Percentiles rank a stretch among this genome's conserved stretches.
phyloP scores from a whole-genome alignment of 2,797 vertebrate species.

The Hydrophis major region DNA sequence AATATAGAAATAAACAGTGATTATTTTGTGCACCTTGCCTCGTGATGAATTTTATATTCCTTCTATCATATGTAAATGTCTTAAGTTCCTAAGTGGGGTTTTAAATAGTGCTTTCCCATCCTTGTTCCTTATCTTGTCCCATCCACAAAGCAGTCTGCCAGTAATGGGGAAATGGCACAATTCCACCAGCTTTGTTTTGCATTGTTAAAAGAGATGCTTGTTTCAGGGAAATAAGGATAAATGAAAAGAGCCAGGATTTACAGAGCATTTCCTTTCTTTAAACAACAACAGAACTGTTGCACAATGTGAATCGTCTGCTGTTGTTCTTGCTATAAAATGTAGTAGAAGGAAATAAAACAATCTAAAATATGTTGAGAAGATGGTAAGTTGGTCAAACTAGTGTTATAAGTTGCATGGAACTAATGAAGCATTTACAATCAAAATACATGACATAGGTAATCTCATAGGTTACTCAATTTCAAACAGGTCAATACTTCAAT shows the following conservation, averaged over 20 bases:
- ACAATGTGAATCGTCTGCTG: slow-evolving; percentile 30
- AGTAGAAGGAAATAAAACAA: slow-evolving; percentile 1
- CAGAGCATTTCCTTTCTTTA: slow-evolving; percentile 20
- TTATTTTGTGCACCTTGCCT: slow-evolving; percentile 68
- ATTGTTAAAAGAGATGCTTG: slow-evolving; percentile 54
- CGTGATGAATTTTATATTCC: slow-evolving; percentile 63
- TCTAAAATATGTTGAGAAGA: slow-evolving; percentile 34
- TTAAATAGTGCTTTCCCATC: slow-evolving; percentile 52
- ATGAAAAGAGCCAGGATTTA: slow-evolving; percentile 55
- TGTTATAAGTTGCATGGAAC: neutral
- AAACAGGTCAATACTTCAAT: neutral
- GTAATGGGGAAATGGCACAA: slow-evolving; percentile 47
- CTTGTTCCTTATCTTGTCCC: slow-evolving; percentile 53
- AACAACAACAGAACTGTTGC: slow-evolving; percentile 1
- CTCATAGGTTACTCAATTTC: neutral
- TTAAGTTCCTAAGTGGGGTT: slow-evolving; percentile 50
- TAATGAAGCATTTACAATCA: neutral
- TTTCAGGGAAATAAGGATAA: slow-evolving; percentile 46
- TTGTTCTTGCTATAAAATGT: neutral
- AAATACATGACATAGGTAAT: neutral
- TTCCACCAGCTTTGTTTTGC: slow-evolving; percentile 33
- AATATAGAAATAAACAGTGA: slow-evolving; percentile 59
- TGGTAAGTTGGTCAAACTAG: neutral
- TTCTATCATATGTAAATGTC: slow-evolving; percentile 67
- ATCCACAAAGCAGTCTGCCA: slow-evolving; percentile 57